Evolutionary conservation across 2,113 vertebrate genomes (phyloP).

Genomic region (Sturnus vulgaris): DNA sequence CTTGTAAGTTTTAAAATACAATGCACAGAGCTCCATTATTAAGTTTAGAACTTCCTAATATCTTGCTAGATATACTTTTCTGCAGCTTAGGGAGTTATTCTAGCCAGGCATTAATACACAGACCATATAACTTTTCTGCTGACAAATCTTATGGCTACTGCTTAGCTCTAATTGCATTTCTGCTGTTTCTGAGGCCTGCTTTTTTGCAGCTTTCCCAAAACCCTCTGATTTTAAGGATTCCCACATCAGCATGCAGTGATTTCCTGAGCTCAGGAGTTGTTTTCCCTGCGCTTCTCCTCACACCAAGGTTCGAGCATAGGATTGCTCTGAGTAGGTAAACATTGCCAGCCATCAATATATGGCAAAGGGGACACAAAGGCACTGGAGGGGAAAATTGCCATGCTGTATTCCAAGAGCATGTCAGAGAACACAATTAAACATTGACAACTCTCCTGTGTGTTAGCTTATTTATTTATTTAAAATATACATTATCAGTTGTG

Average conservation of each 20-base stretch:
- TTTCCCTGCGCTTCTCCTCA: background rate
- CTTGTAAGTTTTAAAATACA: too few relatives aligned
- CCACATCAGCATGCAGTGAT: background rate
- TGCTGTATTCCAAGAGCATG: background rate
- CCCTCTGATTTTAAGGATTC: too few relatives aligned
- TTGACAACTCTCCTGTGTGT: background rate
- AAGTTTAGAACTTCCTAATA: too few relatives aligned
- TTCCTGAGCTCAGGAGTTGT: background rate
- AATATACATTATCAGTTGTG: background rate
- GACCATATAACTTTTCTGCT: too few relatives aligned
- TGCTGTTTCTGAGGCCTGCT: too few relatives aligned
- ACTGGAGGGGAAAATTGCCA: constrained; percentile 42
- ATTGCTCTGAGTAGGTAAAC: background rate
- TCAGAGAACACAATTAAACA: constrained; percentile 29
- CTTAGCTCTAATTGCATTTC: too few relatives aligned
- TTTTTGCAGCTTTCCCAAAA: too few relatives aligned
- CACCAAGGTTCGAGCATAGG: background rate
- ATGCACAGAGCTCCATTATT: too few relatives aligned
- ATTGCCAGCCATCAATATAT: constrained; percentile 4
- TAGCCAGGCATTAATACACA: too few relatives aligned
- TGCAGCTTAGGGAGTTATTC: too few relatives aligned
- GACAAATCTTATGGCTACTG: too few relatives aligned
- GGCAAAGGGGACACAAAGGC: background rate
- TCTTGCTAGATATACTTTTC: too few relatives aligned
- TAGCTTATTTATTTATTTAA: background rate